Percentiles rank a stretch among this genome's conserved stretches.
Evolutionary conservation across 2,113 vertebrate genomes (phyloP).

Genomic region (Oryctolagus cuniculus): mOryCun1.1 NC_091432.1:77045501-77046000

Average conservation of each 20-base stretch:
- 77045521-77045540: background rate
- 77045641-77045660: background rate
- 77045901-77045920: too few species aligned
- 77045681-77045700: background rate
- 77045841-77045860: background rate
- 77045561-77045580: background rate
- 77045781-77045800: background rate
- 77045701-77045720: background rate
- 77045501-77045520: background rate
- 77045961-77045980: too few species aligned
- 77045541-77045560: background rate
- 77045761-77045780: background rate
- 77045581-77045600: slow-evolving; percentile 24
- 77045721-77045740: background rate
- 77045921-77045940: too few species aligned
- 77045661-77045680: slow-evolving; percentile 52
- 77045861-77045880: background rate
- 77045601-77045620: slow-evolving; percentile 24
- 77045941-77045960: too few species aligned
- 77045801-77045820: background rate
- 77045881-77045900: too few species aligned
- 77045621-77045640: slow-evolving; percentile 6
- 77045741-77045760: background rate
- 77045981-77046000: too few species aligned
- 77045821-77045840: background rate